Conservation (phyloP, 2,797 vertebrate species). For the Leptoclinus maculatus region DNA sequence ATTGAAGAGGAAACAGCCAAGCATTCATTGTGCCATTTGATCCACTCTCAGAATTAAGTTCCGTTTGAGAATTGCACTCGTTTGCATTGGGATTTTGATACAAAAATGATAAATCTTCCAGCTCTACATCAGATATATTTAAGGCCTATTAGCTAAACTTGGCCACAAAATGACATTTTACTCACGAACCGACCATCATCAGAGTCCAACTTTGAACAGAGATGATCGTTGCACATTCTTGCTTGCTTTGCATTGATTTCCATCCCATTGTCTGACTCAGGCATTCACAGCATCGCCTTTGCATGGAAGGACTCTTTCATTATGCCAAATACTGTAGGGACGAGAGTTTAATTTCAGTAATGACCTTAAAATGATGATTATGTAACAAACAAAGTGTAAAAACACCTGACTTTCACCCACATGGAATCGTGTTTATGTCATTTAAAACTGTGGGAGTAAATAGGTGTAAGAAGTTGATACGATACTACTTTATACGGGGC, state of each 20-base stretch:
- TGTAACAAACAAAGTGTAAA: slow-evolving; percentile 4
- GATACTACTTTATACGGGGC: background rate
- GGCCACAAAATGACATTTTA: background rate
- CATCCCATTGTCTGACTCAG: slow-evolving; percentile 2
- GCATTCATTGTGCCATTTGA: background rate
- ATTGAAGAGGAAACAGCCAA: background rate
- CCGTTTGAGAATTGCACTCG: background rate
- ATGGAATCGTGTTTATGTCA: slow-evolving; percentile 20
- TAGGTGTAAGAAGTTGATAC: background rate
- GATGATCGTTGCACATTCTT: background rate
- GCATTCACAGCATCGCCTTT: background rate
- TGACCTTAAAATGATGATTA: slow-evolving; percentile 29
- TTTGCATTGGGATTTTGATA: background rate
- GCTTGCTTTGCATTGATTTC: slow-evolving; percentile 36
- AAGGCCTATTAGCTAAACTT: background rate
- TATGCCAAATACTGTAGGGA: background rate
- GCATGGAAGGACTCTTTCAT: background rate
- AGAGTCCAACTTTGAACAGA: slow-evolving; percentile 26
- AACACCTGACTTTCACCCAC: background rate
- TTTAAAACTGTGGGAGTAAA: background rate
- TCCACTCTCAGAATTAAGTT: background rate
- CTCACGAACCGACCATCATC: slow-evolving; percentile 18
- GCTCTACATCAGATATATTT: background rate
- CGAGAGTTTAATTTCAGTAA: slow-evolving; percentile 6
- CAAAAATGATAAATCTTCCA: background rate